Evolutionary conservation across 2,113 vertebrate genomes (phyloP), one percentile per base, ranked within the genome.

Genomic region (Diadophis punctatus): DNA sequence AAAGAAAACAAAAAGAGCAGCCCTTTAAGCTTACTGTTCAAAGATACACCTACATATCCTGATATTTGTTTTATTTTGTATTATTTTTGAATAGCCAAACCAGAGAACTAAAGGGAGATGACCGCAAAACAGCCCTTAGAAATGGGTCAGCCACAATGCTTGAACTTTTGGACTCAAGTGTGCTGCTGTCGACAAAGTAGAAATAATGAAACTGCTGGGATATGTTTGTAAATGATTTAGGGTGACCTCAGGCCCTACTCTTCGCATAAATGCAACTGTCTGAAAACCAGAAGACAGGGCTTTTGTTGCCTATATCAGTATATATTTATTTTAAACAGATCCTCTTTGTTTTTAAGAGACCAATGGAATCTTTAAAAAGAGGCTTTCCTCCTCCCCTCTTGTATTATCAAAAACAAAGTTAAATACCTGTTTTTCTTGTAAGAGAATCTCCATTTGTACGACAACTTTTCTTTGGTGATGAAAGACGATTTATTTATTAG

Each of bases 181-280:
- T 97, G 96, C 96, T 96, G 98, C 98, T 98, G 98, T 99, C 98
- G 96, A 90, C 97, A 95, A 97, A 96, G 96, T 96, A 96, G 98
- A 98, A 99, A 98, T 98, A 99, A 99, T 99, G 98, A 98, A 99
- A 98, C 46, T 97, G 98, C 98, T 98, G 96, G 98, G 98, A 98
- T 99, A 98, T 98, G 97, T 98, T 99, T 98, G 98, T 98, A 98
- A 99, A 99, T 99, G 98, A 98, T 99, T 99, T 97, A 53, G 93
- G 96, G 96, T 99, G 98, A 99, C 98, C 98, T 98, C 96, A 97
- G 95, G 97, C 98, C 98, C 98, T 98, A 96, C 97, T 97, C 97
- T 98, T 98, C 97, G 98, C 97, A 97, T 97, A 98, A 98, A 98
- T 94, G 93, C 92, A 85, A 96, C 94, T 91, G 95, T 95, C 91